Percentiles rank a stretch among this genome's conserved stretches.
Conservation (phyloP, 1,140 invertebrate genomes). For the Aricia agestis region DNA sequence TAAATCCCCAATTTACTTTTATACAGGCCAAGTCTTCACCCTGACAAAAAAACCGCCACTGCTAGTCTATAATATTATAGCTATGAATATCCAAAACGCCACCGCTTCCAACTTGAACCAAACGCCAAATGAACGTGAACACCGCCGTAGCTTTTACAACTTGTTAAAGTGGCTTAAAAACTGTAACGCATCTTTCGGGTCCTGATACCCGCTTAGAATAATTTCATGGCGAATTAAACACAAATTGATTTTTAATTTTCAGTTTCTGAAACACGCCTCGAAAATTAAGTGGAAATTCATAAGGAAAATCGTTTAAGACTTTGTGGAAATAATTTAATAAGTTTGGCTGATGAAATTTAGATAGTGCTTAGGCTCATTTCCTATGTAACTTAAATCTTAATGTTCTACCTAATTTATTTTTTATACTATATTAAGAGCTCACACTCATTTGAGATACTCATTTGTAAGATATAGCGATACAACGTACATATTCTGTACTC, state of each 20-base stretch:
- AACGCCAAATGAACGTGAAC: background rate
- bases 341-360: background rate
- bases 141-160: background rate
- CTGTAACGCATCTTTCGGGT: slow-evolving; percentile 1
- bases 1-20: no score
- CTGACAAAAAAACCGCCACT: background rate
- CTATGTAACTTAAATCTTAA: no score
- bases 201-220: background rate
- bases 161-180: slow-evolving; percentile 12
- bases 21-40: no score
- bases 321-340: background rate
- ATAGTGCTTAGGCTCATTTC: background rate
- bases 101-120: background rate
- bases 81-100: background rate
- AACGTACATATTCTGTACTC: no score
- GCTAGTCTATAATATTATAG: no score
- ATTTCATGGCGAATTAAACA: background rate
- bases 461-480: no score
- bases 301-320: background rate
- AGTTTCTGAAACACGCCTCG: background rate
- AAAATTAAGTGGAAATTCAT: background rate
- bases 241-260: slow-evolving; percentile 7
- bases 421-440: no score
- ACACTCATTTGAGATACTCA: no score
- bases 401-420: no score